Conservation (phyloP, 2,797 vertebrate genomes). For the Iguana delicatissima region DNA sequence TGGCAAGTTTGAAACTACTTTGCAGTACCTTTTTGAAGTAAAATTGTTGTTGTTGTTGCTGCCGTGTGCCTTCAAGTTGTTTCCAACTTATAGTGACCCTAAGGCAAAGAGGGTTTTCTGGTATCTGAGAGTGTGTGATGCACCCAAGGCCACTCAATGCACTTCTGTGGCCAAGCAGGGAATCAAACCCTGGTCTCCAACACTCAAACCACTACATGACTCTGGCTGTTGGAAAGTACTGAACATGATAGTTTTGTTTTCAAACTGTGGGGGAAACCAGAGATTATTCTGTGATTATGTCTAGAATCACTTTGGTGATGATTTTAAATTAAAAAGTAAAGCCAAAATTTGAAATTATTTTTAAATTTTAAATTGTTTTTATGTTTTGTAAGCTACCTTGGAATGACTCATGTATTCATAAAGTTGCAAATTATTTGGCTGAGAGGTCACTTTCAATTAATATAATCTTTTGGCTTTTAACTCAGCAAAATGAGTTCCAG, state of each 20-base stretch:
- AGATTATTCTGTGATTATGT: neutral
- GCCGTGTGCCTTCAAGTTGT: too few relatives aligned
- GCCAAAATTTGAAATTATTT: too few relatives aligned
- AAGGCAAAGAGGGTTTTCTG: too few relatives aligned
- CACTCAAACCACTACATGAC: too few relatives aligned
- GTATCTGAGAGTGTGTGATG: too few relatives aligned
- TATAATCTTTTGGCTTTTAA: constrained; percentile 6
- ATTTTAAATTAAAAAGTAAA: neutral
- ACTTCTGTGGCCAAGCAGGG: too few relatives aligned
- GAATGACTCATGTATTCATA: neutral
- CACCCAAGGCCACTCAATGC: too few relatives aligned
- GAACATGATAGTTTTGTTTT: neutral
- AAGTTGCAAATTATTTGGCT: neutral
- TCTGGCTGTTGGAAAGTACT: neutral
- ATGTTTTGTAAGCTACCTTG: neutral
- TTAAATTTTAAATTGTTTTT: neutral
- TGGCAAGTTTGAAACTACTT: neutral
- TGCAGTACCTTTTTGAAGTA: neutral
- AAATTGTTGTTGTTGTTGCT: neutral
- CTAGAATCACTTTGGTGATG: neutral
- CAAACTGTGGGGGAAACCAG: neutral
- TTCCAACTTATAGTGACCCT: too few relatives aligned
- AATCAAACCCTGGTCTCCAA: too few relatives aligned
- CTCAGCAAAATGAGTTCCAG: constrained; percentile 95
- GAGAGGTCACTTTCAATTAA: neutral